Base-by-base conservation (phyloP, 2,113 vertebrate genomes). In the Chaetorhynchus papuensis region DNA sequence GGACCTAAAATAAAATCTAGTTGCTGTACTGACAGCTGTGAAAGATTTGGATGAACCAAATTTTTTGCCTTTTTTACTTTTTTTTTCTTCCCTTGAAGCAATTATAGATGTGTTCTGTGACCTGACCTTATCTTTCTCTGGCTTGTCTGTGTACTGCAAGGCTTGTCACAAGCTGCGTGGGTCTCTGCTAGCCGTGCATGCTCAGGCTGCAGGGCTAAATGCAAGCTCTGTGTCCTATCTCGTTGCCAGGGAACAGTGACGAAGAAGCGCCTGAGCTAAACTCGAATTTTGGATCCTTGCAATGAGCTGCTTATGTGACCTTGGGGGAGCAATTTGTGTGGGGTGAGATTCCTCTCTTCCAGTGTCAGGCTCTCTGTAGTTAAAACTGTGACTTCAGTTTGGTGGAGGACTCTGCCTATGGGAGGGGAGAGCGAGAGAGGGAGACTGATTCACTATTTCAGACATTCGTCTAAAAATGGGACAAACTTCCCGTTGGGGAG, bases 241-340 rank as follows among this genome's bases (percentile, higher is more conserved):
- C 4, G 90, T 95, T 96, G 92, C 96, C 92, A 90, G 75, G 92
- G 83, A 96, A 94, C 85, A 63, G 59, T 23, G 70, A 84, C 0
- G 2, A 88, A 54, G 61, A 53, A 65, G 28, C 42, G 41, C 61
- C 78, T 68, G 54, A 89, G 54, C 88, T 83, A 59, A 94, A 77
- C 35, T 35, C 0, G 0, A 53, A 83, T 81, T 95, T 88, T 83
- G 68, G 79, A 85, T 64, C 66, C 80, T 30, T 74, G 50, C 70
- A 66, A 47, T 14, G 54, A 85, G 66, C 45, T 77, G 50, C 59
- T 83, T 47, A 20, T 61, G 45, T 47, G 71, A 56, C 83, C 57
- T 65, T 61, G 53, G 37, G 75, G 52, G 80, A 87, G 39, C 10
- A 78, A 9, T 68, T 52, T 77, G 6, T 52, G 45, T 50, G 54